Conservation (phyloP, 1,140 invertebrate species). For the Philotrypesis tridentata region DNA sequence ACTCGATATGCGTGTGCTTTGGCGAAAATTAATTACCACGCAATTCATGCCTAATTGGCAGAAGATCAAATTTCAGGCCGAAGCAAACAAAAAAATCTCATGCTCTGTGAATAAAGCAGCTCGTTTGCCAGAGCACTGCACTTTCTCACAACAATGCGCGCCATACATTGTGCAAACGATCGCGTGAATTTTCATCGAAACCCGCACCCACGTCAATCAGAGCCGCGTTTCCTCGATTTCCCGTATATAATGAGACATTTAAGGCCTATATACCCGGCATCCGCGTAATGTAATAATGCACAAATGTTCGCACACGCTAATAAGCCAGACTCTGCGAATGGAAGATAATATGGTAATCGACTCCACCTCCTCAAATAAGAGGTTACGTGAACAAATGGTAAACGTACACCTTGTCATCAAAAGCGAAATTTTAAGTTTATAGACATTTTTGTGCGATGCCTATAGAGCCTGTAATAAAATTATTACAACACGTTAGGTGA, state of each 20-base stretch:
- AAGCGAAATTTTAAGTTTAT: not conserved
- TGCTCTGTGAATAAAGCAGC: slow-evolving; percentile 1
- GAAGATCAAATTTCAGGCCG: not conserved
- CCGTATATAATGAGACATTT: slow-evolving; percentile 36
- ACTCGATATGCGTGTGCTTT: too few relatives aligned
- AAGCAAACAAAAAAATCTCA: slow-evolving; percentile 12
- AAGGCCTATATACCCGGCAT: not conserved
- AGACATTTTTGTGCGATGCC: not conserved
- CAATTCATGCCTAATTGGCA: not conserved
- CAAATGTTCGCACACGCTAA: not conserved
- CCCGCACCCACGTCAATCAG: slow-evolving; percentile 42
- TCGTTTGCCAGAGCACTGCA: not conserved
- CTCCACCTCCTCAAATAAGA: not conserved
- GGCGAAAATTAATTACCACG: too few relatives aligned
- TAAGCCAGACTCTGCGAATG: too few relatives aligned
- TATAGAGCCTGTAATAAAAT: not conserved
- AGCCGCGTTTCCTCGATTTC: slow-evolving; percentile 30
- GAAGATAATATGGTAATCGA: not conserved
- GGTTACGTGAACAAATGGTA: not conserved
- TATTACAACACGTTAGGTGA: not conserved
- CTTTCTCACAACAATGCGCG: slow-evolving; percentile 6
- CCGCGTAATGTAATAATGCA: slow-evolving; percentile 5
- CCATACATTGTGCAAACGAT: slow-evolving; percentile 3
- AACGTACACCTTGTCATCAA: not conserved
- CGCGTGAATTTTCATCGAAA: slow-evolving; percentile 16